A percentile compares a stretch with the other conserved stretches of the same genome.
Conservation (phyloP, 2,888 invertebrate species). For the Drosophila macrospina region DNA sequence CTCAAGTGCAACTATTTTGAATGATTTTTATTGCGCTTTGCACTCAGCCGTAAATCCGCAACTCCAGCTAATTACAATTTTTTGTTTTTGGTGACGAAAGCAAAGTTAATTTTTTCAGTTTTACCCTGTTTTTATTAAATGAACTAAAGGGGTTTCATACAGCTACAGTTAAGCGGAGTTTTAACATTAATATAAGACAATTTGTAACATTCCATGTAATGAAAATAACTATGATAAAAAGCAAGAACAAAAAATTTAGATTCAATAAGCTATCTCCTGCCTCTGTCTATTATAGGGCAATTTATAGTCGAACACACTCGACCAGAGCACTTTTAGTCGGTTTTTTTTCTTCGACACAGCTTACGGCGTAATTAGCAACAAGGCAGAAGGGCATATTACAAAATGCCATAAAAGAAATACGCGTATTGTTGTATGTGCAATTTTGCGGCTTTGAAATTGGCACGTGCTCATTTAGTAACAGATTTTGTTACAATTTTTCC, state of each 20-base stretch:
- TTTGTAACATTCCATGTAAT: too few relatives aligned
- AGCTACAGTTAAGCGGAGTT: background rate
- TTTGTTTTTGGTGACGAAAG: conserved; percentile 17
- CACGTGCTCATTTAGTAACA: conserved; percentile 59
- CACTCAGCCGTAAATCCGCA: conserved; percentile 53
- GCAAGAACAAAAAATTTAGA: too few relatives aligned
- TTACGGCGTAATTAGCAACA: conserved; percentile 42
- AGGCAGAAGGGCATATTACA: conserved; percentile 59
- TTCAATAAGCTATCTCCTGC: too few relatives aligned
- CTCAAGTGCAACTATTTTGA: conserved; percentile 47
- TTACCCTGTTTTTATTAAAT: conserved; percentile 17
- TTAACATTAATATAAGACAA: too few relatives aligned
- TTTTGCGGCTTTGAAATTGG: conserved; percentile 49
- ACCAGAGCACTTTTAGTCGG: background rate
- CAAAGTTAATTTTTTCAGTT: conserved; percentile 1
- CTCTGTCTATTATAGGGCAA: conserved; percentile 1
- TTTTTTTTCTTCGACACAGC: conserved; percentile 12
- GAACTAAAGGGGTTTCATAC: background rate
- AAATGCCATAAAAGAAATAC: conserved; percentile 43
- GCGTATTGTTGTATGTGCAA: conserved; percentile 47
- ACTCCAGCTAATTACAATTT: conserved; percentile 61
- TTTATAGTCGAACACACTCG: background rate
- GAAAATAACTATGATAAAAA: too few relatives aligned
- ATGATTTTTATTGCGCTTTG: conserved; percentile 45
- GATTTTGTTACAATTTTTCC: conserved; percentile 52